Conservation (phyloP, 2,888 invertebrate species). For the Tenthredo distinguenda region DNA sequence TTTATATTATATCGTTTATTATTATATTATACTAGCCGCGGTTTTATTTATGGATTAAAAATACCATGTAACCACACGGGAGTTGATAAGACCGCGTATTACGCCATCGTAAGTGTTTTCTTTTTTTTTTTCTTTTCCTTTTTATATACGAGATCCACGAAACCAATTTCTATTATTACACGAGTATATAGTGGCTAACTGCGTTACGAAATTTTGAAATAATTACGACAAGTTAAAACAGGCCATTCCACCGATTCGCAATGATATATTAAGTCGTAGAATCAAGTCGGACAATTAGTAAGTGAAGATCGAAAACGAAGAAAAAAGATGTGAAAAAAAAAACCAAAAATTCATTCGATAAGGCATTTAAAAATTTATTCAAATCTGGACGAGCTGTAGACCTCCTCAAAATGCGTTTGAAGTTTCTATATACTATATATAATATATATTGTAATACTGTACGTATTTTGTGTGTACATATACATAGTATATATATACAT, state of each 20-base stretch:
- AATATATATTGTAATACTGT: constrained; percentile 55
- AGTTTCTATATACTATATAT: not conserved
- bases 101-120: not conserved
- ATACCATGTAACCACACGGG: constrained; percentile 2
- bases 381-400: not conserved
- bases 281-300: not conserved
- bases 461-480: not conserved
- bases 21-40: not conserved
- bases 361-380: not conserved
- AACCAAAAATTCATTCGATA: not conserved
- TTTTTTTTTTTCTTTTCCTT: not conserved
- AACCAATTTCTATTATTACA: constrained; percentile 2
- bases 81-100: not conserved
- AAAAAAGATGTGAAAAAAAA: not conserved
- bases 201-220: not conserved
- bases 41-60: not conserved
- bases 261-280: not conserved
- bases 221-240: not conserved
- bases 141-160: not conserved
- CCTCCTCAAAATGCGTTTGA: no score
- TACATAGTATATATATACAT: not conserved
- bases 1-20: constrained; percentile 8
- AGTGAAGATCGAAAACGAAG: not conserved
- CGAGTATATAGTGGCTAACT: not conserved
- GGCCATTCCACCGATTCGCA: not conserved